Evolutionary conservation across 2,797 vertebrate genomes (phyloP), one percentile per base, ranked within the genome.

Genomic region (Takifugu ocellatus): DNA sequence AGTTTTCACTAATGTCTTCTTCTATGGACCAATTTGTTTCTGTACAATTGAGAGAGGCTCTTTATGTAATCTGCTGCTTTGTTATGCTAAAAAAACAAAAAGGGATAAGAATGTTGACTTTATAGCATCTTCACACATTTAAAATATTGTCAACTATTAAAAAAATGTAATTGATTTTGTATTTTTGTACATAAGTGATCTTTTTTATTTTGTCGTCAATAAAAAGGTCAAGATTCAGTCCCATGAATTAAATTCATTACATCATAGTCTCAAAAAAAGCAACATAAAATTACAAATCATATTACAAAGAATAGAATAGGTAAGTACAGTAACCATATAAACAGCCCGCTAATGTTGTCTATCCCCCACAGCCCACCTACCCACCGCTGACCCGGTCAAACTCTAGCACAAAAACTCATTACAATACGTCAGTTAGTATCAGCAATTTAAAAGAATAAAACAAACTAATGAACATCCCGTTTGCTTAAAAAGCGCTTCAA

Each of bases 301-400:
- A 88, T 86, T 87, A 90, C 84, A 90, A 88, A 88, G 79, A 86
- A 88, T 82, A 83, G 77, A 89, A 88, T 87, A 87, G 85, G 68
- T 89, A 88, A 88, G 86, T 88, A 90, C 86, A 90, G 78, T 88
- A 88, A 88, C 82, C 77, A 88, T 90, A 88, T 81, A 90, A 90
- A 90, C 86, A 87, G 79, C 77, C 84, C 82, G 84, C 79, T 74
- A 82, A 74, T 79, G 78, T 77, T 57, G 54, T 83, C 77, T 79
- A 83, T 43, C 51, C 63, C 75, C 59, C 57, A 61, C 44, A 24
- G 1, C 53, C 54, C 43, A 1, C 64, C 69, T 56, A 2, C 49
- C 49, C 49, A 17, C 49, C 49, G 7, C 70, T 72, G 66, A 6
- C 68, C 57, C 42, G 54, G 53, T 63, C 49, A 62, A 43, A 59